These are phyloP conservation scores for Callimorpha dominula DNA, from an alignment of 2,888 invertebrate genomes.

Conservation along the genomic window DNA sequence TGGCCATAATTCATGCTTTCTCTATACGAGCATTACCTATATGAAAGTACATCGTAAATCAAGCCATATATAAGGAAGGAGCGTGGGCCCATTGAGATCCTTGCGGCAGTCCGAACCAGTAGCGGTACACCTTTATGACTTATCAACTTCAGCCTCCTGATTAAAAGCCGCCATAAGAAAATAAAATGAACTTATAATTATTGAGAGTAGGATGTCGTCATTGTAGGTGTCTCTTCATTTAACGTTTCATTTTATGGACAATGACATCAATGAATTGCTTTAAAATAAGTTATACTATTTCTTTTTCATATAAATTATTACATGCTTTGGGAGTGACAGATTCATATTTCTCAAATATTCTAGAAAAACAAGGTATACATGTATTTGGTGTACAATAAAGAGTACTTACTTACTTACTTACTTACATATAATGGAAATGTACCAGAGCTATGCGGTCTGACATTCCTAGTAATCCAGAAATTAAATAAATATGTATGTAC, in stretches of 20 bases:
- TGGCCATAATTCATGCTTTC: slow-evolving; percentile 20
- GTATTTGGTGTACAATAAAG: too few relatives aligned
- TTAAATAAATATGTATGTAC: too few relatives aligned
- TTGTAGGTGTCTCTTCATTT: slow-evolving; percentile 23
- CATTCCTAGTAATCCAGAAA: too few relatives aligned
- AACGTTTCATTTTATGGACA: slow-evolving; percentile 12
- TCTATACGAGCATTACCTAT: slow-evolving; percentile 29
- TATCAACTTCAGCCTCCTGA: slow-evolving; percentile 35
- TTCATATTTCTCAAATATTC: too few relatives aligned
- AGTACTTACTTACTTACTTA: too few relatives aligned
- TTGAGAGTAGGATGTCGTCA: slow-evolving; percentile 39
- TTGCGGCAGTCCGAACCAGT: slow-evolving; percentile 66
- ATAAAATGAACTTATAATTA: slow-evolving; percentile 36
- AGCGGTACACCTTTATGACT: slow-evolving; percentile 61
- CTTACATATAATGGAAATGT: too few relatives aligned
- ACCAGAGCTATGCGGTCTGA: too few relatives aligned
- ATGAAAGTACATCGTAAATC: slow-evolving; percentile 51
- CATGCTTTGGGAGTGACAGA: too few relatives aligned
- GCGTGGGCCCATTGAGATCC: slow-evolving; percentile 67
- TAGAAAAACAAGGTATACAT: too few relatives aligned
- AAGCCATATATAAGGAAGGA: slow-evolving; percentile 51
- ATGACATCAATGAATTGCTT: neutral
- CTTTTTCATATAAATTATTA: neutral
- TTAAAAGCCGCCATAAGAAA: slow-evolving; percentile 39
- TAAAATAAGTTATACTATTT: neutral